A percentile compares a stretch with the other conserved stretches of the same genome.
Evolutionary conservation across 2,797 vertebrate genomes (phyloP).

Genomic region (Dryobates pubescens): DNA sequence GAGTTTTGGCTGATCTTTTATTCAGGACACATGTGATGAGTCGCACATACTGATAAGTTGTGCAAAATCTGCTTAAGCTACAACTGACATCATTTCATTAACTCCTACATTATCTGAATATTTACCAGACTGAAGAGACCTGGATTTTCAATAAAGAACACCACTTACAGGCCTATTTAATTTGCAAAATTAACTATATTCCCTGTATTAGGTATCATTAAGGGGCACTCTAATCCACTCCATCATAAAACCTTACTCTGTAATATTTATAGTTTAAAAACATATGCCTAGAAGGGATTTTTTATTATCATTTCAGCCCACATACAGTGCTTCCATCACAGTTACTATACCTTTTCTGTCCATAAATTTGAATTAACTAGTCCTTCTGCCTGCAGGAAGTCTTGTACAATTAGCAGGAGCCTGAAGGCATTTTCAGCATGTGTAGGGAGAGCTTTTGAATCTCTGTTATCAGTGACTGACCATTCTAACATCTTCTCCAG

Average conservation of each 20-base stretch:
- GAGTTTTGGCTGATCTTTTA: not conserved
- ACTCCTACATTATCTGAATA: not conserved
- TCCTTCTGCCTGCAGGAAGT: conserved; percentile 95
- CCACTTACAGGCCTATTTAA: not conserved
- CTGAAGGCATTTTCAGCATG: conserved; percentile 93
- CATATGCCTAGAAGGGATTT: not conserved
- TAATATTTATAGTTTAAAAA: not conserved
- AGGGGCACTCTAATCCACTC: not conserved
- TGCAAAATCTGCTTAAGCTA: not conserved
- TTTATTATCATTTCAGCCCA: not conserved
- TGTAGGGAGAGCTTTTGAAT: conserved; percentile 85
- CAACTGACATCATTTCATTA: not conserved
- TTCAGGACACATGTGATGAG: not conserved
- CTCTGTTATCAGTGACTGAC: conserved; percentile 91
- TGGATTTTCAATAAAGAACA: not conserved
- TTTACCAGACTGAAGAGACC: not conserved
- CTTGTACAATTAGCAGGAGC: conserved; percentile 89
- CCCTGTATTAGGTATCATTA: not conserved
- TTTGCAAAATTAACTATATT: not conserved
- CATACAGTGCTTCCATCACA: not conserved
- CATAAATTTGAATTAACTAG: conserved; percentile 88
- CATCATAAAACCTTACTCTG: not conserved
- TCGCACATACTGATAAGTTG: not conserved
- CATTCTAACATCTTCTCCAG: conserved; percentile 96
- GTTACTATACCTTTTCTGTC: conserved; percentile 87